These are phyloP conservation scores for Pseudomyrmex flavicornis DNA, from an alignment of 1,140 invertebrate species.

Conservation along the genomic window DNA sequence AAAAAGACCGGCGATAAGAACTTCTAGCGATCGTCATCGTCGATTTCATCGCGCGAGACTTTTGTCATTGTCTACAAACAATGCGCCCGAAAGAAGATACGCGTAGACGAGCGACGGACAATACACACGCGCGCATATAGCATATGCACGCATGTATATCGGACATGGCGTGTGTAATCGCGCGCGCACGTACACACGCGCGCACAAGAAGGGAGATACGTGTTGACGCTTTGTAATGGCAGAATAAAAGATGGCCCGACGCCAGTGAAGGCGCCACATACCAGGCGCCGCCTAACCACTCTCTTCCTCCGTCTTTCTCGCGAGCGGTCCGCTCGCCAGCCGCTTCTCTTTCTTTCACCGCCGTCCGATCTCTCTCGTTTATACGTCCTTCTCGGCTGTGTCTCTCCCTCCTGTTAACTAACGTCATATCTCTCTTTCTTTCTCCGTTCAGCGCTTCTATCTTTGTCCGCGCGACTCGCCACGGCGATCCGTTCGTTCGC, in stretches of 20 bases:
- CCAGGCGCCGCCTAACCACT: constrained; percentile 81
- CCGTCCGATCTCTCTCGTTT: not conserved
- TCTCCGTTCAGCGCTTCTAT: not conserved
- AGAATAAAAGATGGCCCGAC: constrained; percentile 81
- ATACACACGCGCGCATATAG: constrained; percentile 4
- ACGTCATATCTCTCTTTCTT: constrained; percentile 3
- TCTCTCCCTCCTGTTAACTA: constrained; percentile 18
- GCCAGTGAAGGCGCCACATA: constrained; percentile 84
- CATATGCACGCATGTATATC: not conserved
- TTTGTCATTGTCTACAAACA: constrained; percentile 53
- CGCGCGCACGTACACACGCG: not conserved
- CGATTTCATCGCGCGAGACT: not conserved
- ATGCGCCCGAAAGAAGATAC: constrained; percentile 50
- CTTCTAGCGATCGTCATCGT: constrained; percentile 20
- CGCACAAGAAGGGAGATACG: constrained; percentile 64
- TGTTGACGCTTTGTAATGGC: constrained; percentile 80
- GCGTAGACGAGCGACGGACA: constrained; percentile 12
- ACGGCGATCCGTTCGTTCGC: constrained; percentile 33
- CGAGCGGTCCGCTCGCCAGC: constrained; percentile 2
- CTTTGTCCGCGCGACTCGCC: constrained; percentile 27
- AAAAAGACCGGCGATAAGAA: constrained; percentile 29
- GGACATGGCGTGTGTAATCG: constrained; percentile 31
- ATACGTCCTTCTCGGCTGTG: constrained; percentile 21
- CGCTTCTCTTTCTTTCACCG: not conserved
- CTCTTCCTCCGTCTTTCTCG: constrained; percentile 58